Conservation (phyloP, 2,797 vertebrate genomes). For the Amniataba percoides region DNA sequence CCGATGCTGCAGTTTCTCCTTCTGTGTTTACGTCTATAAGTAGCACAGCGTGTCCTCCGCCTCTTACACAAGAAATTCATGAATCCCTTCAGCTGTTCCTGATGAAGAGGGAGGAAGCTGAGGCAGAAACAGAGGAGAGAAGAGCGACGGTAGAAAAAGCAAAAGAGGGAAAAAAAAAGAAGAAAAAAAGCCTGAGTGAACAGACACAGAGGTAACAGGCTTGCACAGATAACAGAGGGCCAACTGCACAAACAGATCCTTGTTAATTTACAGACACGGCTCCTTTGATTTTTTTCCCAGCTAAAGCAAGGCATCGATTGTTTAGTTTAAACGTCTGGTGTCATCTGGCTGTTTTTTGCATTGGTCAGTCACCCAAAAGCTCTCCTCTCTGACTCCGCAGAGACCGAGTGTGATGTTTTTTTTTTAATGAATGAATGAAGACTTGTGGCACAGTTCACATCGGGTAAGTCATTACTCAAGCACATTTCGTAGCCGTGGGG, state of each 20-base stretch:
- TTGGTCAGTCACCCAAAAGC: background rate
- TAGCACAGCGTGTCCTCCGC: background rate
- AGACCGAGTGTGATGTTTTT: background rate
- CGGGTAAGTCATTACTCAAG: background rate
- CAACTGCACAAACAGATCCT: constrained; percentile 20
- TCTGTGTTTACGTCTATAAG: background rate
- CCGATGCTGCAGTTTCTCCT: background rate
- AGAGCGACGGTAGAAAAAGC: background rate
- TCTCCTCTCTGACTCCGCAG: background rate
- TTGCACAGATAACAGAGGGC: constrained; percentile 22
- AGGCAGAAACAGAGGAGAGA: background rate
- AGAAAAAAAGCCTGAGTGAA: constrained; percentile 1
- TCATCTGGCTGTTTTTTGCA: constrained; percentile 17
- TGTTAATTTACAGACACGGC: constrained; percentile 11
- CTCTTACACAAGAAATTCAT: background rate
- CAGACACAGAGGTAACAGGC: constrained; percentile 12
- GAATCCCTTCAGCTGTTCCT: background rate
- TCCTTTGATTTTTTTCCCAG: background rate
- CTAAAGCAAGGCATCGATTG: background rate
- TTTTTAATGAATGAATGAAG: constrained; percentile 11
- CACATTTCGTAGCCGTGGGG: background rate
- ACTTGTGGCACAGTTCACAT: background rate
- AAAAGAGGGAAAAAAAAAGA: too few species aligned
- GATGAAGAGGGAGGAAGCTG: background rate
- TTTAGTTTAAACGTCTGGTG: constrained; percentile 6